Evolutionary conservation across 2,113 vertebrate species (phyloP), one percentile per base, ranked within the genome.

Genomic region (Lucifuga dentata): DNA sequence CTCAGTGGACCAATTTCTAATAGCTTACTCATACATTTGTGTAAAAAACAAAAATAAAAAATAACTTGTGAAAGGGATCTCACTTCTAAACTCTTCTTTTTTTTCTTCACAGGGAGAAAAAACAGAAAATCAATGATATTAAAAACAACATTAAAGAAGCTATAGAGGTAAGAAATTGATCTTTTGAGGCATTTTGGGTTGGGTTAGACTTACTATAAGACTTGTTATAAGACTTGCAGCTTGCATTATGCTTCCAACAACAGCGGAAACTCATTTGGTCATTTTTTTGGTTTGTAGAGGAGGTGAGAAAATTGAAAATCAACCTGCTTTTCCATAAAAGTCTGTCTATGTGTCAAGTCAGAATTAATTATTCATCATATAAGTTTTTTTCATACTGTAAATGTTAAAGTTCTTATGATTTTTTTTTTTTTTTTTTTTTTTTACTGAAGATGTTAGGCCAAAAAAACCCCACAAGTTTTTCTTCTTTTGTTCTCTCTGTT

Each of bases 61-160:
- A n/a, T n/a, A n/a, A n/a, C n/a, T n/a, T n/a, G n/a, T 29, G 26
- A 29, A 29, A 3, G 7, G 3, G 26, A 29, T 29, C 7, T 52
- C 5, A 36, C 51, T 32, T 44, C 10, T 2, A 1, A 67, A 29
- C 24, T 61, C 2, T 60, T 46, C 3, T 81, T 71, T 84, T 81
- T 71, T 84, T 81, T 65, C 45, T 86, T 84, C 91, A 88, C 93
- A 99, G 96, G 90, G 98, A 98, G 95, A 99, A 99, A 94, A 97
- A 97, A 81, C 95, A 95, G 92, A 98, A 99, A 93, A 96, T 98
- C 80, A 94, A 97, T 63, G 97, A 98, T 89, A 99, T 99, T 88
- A 99, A 98, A 92, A 98, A 98, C 93, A 99, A 99, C 91, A 98
- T 99, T 90, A 99, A 98, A 92, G 98, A 99, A 95, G 97, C 98